A percentile compares a stretch with the other conserved stretches of the same genome.
Evolutionary conservation across 2,113 vertebrate genomes (phyloP).

Genomic region (Alligator sinensis): DNA sequence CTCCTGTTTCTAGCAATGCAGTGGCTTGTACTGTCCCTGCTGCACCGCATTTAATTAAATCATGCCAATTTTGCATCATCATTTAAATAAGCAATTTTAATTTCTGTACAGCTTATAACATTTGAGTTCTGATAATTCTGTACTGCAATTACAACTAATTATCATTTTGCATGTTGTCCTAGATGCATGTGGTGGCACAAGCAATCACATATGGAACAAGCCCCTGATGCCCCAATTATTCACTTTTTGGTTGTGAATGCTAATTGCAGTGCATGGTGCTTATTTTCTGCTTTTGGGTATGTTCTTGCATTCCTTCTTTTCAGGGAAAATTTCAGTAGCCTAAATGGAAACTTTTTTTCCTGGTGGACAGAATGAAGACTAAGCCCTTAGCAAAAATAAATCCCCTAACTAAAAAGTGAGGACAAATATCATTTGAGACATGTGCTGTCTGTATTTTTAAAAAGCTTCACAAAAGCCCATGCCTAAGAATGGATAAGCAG

Average conservation of each 20-base stretch:
- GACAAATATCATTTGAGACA: neutral
- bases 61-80: neutral
- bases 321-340: neutral
- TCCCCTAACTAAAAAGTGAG: neutral
- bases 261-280: no score
- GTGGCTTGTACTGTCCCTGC: neutral
- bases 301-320: neutral
- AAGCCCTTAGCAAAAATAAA: neutral
- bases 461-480: neutral
- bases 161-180: neutral
- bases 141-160: neutral
- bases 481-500: neutral
- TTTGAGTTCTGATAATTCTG: no score
- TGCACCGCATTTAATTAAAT: neutral
- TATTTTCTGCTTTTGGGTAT: neutral
- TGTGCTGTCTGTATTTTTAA: neutral
- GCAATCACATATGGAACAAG: neutral
- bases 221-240: neutral
- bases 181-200: neutral
- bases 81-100: neutral
- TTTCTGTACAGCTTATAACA: neutral
- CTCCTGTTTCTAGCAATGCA: rapidly evolving
- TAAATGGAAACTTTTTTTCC: neutral
- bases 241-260: neutral
- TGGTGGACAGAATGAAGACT: neutral